phyloP scores from a whole-genome alignment of 2,888 invertebrate species.

The Agonopterix subpropinquella region DNA sequence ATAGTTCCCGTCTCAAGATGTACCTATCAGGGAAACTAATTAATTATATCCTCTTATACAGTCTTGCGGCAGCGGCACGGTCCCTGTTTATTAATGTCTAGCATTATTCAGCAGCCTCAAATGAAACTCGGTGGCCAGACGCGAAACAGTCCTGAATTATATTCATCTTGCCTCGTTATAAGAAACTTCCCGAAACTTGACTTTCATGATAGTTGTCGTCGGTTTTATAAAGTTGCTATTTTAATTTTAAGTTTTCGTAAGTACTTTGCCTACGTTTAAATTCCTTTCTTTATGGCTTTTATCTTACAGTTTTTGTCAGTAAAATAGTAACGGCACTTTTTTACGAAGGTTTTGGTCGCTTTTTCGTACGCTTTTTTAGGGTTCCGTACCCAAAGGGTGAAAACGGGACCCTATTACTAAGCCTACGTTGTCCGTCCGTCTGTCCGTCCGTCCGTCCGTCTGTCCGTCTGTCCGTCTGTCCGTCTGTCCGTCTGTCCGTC shows the following conservation, averaged over 20 bases:
- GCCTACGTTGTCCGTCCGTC: too few species aligned
- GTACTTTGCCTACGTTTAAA: neutral
- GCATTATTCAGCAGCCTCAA: slow-evolving; percentile 67
- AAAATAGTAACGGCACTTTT: too few species aligned
- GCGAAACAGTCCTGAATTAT: slow-evolving; percentile 55
- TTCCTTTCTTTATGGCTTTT: neutral
- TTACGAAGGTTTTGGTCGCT: too few species aligned
- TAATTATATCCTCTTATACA: slow-evolving; percentile 58
- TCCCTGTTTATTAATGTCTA: slow-evolving; percentile 66
- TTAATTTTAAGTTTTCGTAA: slow-evolving; percentile 11
- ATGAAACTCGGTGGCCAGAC: slow-evolving; percentile 52
- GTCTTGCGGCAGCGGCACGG: slow-evolving; percentile 31
- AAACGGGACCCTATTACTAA: too few species aligned
- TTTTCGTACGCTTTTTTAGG: too few species aligned
- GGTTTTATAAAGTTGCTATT: slow-evolving; percentile 18
- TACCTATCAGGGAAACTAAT: slow-evolving; percentile 41
- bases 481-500: too few species aligned
- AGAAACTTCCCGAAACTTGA: slow-evolving; percentile 49
- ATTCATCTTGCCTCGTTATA: slow-evolving; percentile 54
- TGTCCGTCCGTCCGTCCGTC: too few species aligned
- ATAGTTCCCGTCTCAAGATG: slow-evolving; percentile 47
- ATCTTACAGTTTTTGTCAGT: neutral
- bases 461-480: too few species aligned
- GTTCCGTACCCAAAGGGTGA: too few species aligned
- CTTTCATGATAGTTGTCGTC: slow-evolving; percentile 42